Conservation (phyloP, 1,140 invertebrate species). For the Aphidius gifuensis region DNA sequence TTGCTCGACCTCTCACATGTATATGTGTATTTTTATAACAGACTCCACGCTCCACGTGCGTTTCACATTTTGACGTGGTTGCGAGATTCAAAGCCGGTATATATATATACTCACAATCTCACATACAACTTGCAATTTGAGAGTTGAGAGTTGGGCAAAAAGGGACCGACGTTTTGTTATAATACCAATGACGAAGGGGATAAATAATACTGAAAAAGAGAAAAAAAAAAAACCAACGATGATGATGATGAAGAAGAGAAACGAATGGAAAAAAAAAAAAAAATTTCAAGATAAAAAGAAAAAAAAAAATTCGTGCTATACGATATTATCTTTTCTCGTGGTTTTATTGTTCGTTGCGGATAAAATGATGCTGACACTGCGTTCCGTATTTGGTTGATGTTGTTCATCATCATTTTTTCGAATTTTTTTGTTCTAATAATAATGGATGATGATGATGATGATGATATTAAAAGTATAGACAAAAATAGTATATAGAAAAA, state of each 20-base stretch:
- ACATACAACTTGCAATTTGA: no score
- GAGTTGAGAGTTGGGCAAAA: conserved; percentile 7
- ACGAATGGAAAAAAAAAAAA: not conserved
- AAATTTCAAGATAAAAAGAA: not conserved
- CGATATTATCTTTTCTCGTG: conserved; percentile 12
- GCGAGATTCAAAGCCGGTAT: not conserved
- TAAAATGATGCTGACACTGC: not conserved
- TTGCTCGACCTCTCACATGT: no score
- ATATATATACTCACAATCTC: no score
- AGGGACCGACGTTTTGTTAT: conserved; percentile 10
- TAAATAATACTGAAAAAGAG: not conserved
- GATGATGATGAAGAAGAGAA: not conserved
- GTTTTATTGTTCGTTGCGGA: conserved; percentile 10
- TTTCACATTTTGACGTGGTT: conserved; percentile 8
- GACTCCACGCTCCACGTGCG: conserved; percentile 12
- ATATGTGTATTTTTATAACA: no score
- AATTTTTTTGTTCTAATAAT: not conserved
- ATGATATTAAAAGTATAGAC: no score
- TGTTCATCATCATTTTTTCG: no score
- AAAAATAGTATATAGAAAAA: not conserved
- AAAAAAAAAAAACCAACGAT: not conserved
- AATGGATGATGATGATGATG: conserved; percentile 3
- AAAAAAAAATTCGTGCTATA: conserved; percentile 12
- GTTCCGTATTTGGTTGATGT: not conserved
- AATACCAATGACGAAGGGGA: conserved; percentile 17